These are phyloP conservation scores for Plusia festucae DNA, from an alignment of 2,888 invertebrate genomes.

Conservation along the genomic window DNA sequence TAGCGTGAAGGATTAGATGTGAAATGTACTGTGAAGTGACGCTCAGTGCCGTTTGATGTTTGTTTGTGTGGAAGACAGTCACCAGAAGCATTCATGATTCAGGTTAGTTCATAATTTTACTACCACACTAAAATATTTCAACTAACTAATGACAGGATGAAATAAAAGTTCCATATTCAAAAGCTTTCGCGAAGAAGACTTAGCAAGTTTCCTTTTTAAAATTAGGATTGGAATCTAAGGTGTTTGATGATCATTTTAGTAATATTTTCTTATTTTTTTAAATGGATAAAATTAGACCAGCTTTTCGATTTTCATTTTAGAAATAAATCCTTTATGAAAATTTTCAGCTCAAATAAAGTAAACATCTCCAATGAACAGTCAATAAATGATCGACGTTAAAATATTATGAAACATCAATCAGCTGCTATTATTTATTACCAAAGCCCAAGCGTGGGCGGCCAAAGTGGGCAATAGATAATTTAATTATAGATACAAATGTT, in stretches of 20 bases:
- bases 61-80: slow-evolving; percentile 76
- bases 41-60: slow-evolving; percentile 79
- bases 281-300: too few species aligned
- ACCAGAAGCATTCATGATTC: slow-evolving; percentile 85
- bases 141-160: slow-evolving; percentile 31
- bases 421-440: slow-evolving; percentile 63
- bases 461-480: slow-evolving; percentile 70
- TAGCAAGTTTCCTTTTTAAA: not conserved
- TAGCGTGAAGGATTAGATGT: slow-evolving; percentile 78
- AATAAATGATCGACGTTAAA: slow-evolving; percentile 56
- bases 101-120: slow-evolving; percentile 75
- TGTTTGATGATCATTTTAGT: not conserved
- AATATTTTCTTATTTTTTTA: not conserved
- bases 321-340: too few species aligned
- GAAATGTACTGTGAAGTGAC: slow-evolving; percentile 87
- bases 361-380: slow-evolving; percentile 30
- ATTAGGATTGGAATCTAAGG: not conserved
- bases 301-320: too few species aligned
- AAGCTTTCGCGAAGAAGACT: slow-evolving; percentile 17
- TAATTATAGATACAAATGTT: slow-evolving; percentile 70
- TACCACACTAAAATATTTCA: slow-evolving; percentile 37
- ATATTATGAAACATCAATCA: slow-evolving; percentile 65
- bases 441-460: slow-evolving; percentile 68
- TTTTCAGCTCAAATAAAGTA: slow-evolving; percentile 45
- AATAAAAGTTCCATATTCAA: slow-evolving; percentile 18